A percentile compares a stretch with the other conserved stretches of the same genome.
phyloP scores from a whole-genome alignment of 2,113 vertebrate species.

The Rhegmatorhina hoffmannsi region DNA sequence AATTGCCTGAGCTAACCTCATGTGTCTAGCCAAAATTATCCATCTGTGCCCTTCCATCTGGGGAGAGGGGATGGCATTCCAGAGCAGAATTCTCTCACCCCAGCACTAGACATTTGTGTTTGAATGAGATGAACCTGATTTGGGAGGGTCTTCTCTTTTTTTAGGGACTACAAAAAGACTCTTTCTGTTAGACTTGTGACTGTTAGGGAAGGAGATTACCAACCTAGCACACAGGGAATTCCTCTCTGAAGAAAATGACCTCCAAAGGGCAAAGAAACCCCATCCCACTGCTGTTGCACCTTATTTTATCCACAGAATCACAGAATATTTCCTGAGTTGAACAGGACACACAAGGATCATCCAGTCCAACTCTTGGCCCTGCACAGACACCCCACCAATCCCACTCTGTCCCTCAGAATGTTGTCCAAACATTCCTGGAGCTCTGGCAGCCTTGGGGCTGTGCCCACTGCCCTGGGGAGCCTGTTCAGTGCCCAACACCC shows the following conservation, averaged over 20 bases:
- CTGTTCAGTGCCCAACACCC: not conserved
- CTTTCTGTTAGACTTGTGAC: not conserved
- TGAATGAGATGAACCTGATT: not conserved
- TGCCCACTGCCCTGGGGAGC: not conserved
- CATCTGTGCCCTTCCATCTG: not conserved
- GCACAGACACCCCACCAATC: not conserved
- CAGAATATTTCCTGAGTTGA: not conserved
- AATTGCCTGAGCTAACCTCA: not conserved
- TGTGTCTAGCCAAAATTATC: not conserved
- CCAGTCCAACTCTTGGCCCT: not conserved
- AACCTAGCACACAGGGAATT: not conserved
- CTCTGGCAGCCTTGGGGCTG: not conserved
- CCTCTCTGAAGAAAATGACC: not conserved
- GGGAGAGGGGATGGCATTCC: not conserved
- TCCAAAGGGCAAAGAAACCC: not conserved
- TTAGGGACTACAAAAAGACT: not conserved
- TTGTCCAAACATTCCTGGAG: not conserved
- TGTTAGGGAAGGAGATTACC: not conserved
- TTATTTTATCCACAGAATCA: not conserved
- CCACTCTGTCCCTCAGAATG: not conserved
- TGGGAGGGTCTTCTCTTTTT: not conserved
- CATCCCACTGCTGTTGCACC: not conserved
- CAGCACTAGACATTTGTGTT: not conserved
- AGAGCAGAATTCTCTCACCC: not conserved
- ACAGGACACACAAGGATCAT: rapidly evolving